Evolutionary conservation across 2,797 vertebrate species (phyloP).

Genomic region (Anguilla obscura): DNA sequence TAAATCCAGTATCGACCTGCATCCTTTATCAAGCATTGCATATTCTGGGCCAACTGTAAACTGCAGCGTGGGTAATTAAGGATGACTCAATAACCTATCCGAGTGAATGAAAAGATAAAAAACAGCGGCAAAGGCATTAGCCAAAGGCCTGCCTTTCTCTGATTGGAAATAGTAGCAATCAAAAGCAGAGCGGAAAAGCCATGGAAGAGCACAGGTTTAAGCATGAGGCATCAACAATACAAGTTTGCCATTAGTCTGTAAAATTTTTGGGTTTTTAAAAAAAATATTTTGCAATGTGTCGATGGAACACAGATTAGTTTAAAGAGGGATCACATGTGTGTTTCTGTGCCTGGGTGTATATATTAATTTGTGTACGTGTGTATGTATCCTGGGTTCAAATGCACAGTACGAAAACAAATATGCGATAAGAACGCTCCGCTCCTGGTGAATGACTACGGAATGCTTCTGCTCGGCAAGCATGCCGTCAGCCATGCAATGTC

Average conservation of each 20-base stretch:
- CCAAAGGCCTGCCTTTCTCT: background rate
- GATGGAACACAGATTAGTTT: background rate
- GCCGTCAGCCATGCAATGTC: background rate
- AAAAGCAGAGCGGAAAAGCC: constrained; percentile 17
- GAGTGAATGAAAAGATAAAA: constrained; percentile 71
- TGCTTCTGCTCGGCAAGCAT: background rate
- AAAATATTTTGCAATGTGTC: background rate
- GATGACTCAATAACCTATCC: constrained; percentile 61
- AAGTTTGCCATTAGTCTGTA: background rate
- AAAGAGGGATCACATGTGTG: background rate
- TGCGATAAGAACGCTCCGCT: background rate
- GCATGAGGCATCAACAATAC: background rate
- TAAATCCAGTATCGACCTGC: constrained; percentile 68
- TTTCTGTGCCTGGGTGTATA: background rate
- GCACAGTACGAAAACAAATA: background rate
- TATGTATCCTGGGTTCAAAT: background rate
- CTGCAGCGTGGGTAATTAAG: constrained; percentile 66
- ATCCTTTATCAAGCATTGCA: constrained; percentile 64
- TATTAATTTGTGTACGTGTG: background rate
- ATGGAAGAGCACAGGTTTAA: background rate
- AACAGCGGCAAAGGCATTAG: constrained; percentile 68
- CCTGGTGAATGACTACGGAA: background rate
- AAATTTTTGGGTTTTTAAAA: too few species aligned
- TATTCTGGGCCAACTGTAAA: constrained; percentile 66
- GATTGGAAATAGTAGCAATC: constrained; percentile 19